Evolutionary conservation across 2,113 vertebrate genomes (phyloP).

Genomic region (Trichechus manatus): DNA sequence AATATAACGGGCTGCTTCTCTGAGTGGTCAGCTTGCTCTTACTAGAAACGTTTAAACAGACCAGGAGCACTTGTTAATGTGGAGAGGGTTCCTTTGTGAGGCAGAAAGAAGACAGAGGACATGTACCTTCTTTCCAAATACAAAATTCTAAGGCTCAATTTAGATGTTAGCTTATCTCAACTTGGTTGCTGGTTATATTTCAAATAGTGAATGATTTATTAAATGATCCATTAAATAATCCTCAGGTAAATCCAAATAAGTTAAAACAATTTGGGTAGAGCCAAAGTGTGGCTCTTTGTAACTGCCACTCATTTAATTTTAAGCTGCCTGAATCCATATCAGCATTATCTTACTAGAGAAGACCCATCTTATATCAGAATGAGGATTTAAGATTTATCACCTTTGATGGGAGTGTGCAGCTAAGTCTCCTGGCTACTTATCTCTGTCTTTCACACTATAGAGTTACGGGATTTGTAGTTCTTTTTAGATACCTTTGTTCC

Average conservation of each 20-base stretch:
- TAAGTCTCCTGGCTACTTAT: neutral
- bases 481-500: neutral
- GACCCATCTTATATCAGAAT: neutral
- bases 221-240: neutral
- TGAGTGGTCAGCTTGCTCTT: neutral
- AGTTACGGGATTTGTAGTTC: neutral
- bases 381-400: neutral
- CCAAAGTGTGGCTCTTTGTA: neutral
- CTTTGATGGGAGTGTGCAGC: neutral
- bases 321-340: neutral
- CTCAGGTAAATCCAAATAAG: neutral
- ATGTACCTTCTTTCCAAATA: neutral
- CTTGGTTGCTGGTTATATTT: neutral
- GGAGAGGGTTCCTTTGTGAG: neutral
- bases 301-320: neutral
- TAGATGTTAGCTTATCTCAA: neutral
- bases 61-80: neutral
- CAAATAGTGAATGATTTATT: neutral
- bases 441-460: neutral
- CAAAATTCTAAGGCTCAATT: neutral
- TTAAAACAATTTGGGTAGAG: neutral
- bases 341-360: neutral
- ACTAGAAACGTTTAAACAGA: neutral
- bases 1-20: neutral
- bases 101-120: neutral